Conservation (phyloP, 2,888 invertebrate genomes). For the Lochmaea capreae region DNA sequence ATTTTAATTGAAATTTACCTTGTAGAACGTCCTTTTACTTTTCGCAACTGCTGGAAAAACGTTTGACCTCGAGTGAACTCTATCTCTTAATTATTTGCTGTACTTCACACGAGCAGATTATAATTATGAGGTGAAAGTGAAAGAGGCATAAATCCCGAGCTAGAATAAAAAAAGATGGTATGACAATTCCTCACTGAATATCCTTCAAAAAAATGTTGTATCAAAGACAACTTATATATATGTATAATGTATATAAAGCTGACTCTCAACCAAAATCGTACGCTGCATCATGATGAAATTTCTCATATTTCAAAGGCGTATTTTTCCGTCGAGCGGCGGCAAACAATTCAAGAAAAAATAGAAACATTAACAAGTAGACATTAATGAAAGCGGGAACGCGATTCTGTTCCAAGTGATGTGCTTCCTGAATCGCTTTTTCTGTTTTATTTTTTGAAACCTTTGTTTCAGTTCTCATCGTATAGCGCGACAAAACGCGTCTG, state of each 20-base stretch:
- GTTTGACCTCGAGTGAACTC: too few species aligned
- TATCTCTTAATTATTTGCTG: too few species aligned
- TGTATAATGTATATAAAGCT: not conserved
- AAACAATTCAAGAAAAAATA: not conserved
- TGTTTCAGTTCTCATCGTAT: not conserved
- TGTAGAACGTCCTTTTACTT: too few species aligned
- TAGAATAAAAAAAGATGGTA: too few species aligned
- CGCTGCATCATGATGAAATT: not conserved
- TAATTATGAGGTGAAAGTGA: too few species aligned
- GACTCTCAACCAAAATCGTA: not conserved
- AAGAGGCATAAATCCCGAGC: too few species aligned
- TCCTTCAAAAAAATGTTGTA: too few species aligned
- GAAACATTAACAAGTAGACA: conserved; percentile 5
- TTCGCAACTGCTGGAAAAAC: too few species aligned
- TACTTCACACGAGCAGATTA: too few species aligned
- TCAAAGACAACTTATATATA: not conserved
- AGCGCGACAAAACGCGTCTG: too few species aligned
- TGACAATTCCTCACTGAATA: too few species aligned
- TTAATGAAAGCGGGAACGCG: conserved; percentile 9
- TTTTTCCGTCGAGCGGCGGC: not conserved
- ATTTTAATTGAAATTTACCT: too few species aligned
- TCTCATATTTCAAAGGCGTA: not conserved
- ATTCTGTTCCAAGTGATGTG: not conserved
- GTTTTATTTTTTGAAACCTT: conserved; percentile 1
- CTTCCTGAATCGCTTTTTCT: conserved; percentile 2